phyloP scores from a whole-genome alignment of 2,888 invertebrate genomes.

The Cyclophora punctaria region DNA sequence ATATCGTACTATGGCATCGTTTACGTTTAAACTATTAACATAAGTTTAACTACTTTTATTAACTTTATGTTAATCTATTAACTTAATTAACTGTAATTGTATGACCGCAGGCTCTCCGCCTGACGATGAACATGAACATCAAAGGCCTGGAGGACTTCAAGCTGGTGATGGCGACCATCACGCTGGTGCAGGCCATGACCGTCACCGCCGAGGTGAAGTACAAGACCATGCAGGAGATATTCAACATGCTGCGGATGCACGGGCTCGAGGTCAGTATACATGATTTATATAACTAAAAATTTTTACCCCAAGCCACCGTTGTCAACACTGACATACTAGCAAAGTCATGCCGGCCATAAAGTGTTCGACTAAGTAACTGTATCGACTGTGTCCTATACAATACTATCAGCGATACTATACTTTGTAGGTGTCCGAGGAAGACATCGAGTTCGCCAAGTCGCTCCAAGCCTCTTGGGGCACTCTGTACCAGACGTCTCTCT shows the following conservation, averaged over 20 bases:
- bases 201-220: constrained; percentile 86
- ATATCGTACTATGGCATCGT: too few relatives aligned
- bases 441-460: constrained; percentile 73
- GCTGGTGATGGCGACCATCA: constrained; percentile 87
- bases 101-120: constrained; percentile 64
- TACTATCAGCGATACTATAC: too few relatives aligned
- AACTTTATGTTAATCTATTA: too few relatives aligned
- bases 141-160: constrained; percentile 88
- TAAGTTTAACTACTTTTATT: too few relatives aligned
- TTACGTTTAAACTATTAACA: too few relatives aligned
- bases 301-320: too few relatives aligned
- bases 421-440: constrained; percentile 64
- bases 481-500: constrained; percentile 80
- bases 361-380: too few relatives aligned
- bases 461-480: constrained; percentile 81
- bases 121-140: constrained; percentile 83
- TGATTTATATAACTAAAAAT: too few relatives aligned
- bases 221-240: constrained; percentile 84
- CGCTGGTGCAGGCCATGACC: constrained; percentile 82
- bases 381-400: too few relatives aligned
- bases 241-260: constrained; percentile 83
- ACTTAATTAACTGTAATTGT: too few relatives aligned
- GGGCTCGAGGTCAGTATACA: constrained; percentile 73
- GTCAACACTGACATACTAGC: too few relatives aligned
- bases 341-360: too few relatives aligned